Base-by-base conservation (phyloP, 1,140 invertebrate genomes). In the Drosophila pectinifera region DNA sequence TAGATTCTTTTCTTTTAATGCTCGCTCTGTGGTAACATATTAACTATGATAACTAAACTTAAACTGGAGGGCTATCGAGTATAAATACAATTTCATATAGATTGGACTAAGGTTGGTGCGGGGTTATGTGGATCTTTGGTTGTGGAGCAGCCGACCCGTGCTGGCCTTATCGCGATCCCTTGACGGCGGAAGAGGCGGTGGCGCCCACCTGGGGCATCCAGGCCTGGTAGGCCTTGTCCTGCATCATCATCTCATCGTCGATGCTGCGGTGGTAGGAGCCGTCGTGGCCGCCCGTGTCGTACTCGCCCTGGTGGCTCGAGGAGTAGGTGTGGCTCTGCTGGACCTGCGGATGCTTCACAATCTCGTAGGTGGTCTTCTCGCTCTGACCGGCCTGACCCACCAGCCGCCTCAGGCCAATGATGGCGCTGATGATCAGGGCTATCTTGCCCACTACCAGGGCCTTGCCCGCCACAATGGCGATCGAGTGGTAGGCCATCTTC, bases 311-410 rank as follows among this genome's bases (percentile, higher is more conserved):
- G 90, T 96, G 95, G 13, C 94, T 94, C 7, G 95, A 94, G 2
- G 96, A 96, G 82, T 96, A 96, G 5, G 95, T 95, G 74, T 97
- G 95, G 77, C 94, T 94, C 90, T 96, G 95, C 39, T 95, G 95
- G 54, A 96, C 94, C 76, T 96, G 95, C n/a, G 96, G 96, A 92
- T 96, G 95, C 91, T 97, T 97, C 16, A 97, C 95, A 85, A 97
- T 96, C 92, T 97, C 96, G 80, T 96, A 96, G 13, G 96, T 96
- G 3, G 96, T 96, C 91, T 96, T 96, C 83, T 96, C 96, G 49
- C 95, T 93, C 7, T 53, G 49, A 16, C 93, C 93, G 62, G 94
- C 94, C 38, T 93, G 92, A 5, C 94, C 93, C 0, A 96, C 94
- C 20, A 96, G 92, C 84, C 96, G 96, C 93, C 96, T 97, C 42